These are phyloP conservation scores for Epicauta chinensis DNA, from an alignment of 1,140 invertebrate species.

Conservation along the genomic window DNA sequence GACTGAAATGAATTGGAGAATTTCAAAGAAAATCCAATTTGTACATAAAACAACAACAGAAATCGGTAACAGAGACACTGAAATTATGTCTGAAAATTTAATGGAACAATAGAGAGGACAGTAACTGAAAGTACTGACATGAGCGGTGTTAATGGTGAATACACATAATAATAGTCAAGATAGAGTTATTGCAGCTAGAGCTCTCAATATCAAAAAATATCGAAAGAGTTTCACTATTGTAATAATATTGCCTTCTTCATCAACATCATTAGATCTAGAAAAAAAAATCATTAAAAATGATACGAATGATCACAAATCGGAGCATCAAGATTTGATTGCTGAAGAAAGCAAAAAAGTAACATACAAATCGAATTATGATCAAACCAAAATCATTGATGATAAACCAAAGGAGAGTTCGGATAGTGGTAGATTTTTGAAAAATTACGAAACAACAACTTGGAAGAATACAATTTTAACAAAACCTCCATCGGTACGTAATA, in stretches of 20 bases:
- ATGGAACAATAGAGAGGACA: too few species aligned
- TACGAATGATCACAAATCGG: slow-evolving; percentile 20
- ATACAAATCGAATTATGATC: slow-evolving; percentile 23
- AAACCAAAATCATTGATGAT: slow-evolving; percentile 17
- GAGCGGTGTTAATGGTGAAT: too few species aligned
- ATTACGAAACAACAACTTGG: slow-evolving; percentile 8
- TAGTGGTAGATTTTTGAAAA: slow-evolving; percentile 8
- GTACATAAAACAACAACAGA: too few species aligned
- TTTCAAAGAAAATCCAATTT: too few species aligned
- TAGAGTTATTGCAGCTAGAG: slow-evolving; percentile 14
- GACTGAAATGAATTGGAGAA: too few species aligned
- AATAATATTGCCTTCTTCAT: slow-evolving; percentile 32
- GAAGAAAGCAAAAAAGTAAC: slow-evolving; percentile 26
- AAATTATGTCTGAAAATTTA: too few species aligned
- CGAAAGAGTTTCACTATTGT: slow-evolving; percentile 32
- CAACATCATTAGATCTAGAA: slow-evolving; percentile 23
- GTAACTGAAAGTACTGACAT: too few species aligned
- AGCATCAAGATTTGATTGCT: slow-evolving; percentile 24
- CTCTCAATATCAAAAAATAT: slow-evolving; percentile 35
- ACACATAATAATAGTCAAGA: slow-evolving; percentile 17
- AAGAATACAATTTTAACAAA: slow-evolving; percentile 22
- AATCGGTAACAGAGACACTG: too few species aligned
- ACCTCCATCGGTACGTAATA: slow-evolving; percentile 18
- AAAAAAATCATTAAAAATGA: slow-evolving; percentile 26
- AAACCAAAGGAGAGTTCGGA: slow-evolving; percentile 1